phyloP scores from a whole-genome alignment of 2,888 invertebrate genomes.

The Glaucopsyche alexis region DNA sequence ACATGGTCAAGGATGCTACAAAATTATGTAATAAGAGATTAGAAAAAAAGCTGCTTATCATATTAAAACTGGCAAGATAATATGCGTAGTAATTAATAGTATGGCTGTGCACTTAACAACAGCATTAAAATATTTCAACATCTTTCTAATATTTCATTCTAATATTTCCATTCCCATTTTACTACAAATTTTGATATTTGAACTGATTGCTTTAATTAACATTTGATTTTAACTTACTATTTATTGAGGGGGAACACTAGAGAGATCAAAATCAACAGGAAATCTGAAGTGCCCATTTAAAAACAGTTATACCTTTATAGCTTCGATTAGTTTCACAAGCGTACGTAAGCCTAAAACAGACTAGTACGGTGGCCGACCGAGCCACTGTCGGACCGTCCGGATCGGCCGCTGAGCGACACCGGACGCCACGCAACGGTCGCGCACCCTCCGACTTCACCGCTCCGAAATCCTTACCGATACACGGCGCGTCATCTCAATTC shows the following conservation, averaged over 20 bases:
- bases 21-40: no score
- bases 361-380: constrained; percentile 18
- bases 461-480: constrained; percentile 15
- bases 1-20: no score
- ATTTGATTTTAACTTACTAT: not conserved
- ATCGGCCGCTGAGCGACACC: not conserved
- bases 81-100: no score
- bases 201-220: not conserved
- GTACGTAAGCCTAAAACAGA: constrained; percentile 29
- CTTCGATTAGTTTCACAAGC: constrained; percentile 25
- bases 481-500: constrained; percentile 11
- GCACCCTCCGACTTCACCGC: not conserved
- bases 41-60: not conserved
- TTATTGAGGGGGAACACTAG: constrained; percentile 7
- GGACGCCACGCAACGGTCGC: not conserved
- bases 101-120: not conserved
- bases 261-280: constrained; percentile 22
- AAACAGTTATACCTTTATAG: constrained; percentile 13
- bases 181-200: not conserved
- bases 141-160: not conserved
- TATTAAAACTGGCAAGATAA: not conserved
- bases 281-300: constrained; percentile 20
- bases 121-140: not conserved
- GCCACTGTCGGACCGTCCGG: not conserved
- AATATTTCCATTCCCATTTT: constrained; percentile 24